Evolutionary conservation across 2,797 vertebrate genomes (phyloP), one percentile per base, ranked within the genome.

Genomic region (Silurus lanzhouensis): DNA sequence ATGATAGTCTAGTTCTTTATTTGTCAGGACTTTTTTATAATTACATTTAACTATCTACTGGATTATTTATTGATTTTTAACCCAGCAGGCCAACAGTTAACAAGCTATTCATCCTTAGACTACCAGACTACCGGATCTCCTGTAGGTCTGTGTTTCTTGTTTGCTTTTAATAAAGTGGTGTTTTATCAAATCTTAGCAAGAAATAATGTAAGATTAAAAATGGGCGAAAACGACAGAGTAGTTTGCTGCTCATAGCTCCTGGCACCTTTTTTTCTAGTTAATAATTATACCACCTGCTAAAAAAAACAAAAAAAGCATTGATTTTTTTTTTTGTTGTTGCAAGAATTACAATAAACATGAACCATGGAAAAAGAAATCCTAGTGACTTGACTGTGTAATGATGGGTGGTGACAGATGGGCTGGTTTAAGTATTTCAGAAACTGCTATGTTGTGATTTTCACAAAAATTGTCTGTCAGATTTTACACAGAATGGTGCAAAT

Each of bases 401-500:
- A 75, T 74, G 52, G 72, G 25, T 19, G n/a, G 72, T 75, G 15
- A 17, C 72, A 75, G n/a, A 75, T 55, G 14, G 72, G 7, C 48
- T 75, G 72, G 72, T 55, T 75, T 27, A n/a, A 75, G 14, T 55
- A 75, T 75, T 71, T 75, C 5, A 48, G 71, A 48, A 57, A 9
- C 55, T 77, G 5, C 55, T 60, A 20, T 60, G 17, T 2, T 31
- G 55, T 17, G 57, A 77, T 22, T 77, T 60, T 60, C 17, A 57
- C 48, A 72, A 10, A 46, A 46, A 74, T 22, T 74, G 44, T 74
- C 71, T n/a, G 38, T 38, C 38, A 22, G 70, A 13, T 9, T 48
- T 48, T 72, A 71, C 68, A 71, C 68, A 71, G 20, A 46, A 71
- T 46, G 20, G 20, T 67, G 66, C 27, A 25, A 67, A 67, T 27